Conservation (phyloP, 2,888 invertebrate genomes). For the Therioaphis trifolii region DNA sequence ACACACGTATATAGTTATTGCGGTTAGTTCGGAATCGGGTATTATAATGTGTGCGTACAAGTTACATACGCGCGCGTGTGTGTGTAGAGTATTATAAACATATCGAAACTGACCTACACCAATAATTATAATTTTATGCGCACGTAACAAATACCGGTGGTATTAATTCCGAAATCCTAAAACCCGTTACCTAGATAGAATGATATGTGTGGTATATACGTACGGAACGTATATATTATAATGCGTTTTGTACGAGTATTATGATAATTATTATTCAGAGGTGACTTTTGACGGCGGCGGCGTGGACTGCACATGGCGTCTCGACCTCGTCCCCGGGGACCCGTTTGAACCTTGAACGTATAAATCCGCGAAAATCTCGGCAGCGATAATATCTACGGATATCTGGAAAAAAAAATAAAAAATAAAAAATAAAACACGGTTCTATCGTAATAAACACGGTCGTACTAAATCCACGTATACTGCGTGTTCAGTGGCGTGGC, state of each 20-base stretch:
- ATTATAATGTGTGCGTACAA: neutral
- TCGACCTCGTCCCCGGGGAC: no score
- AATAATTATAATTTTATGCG: slow-evolving; percentile 17
- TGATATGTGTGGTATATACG: no score
- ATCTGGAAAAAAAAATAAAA: no score
- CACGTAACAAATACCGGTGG: neutral
- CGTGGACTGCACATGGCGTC: neutral
- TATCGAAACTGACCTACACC: slow-evolving; percentile 49
- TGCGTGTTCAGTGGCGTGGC: no score
- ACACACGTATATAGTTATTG: slow-evolving; percentile 19
- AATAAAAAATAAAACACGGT: no score
- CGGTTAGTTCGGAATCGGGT: neutral
- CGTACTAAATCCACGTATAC: no score
- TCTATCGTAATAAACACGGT: no score
- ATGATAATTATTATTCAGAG: neutral
- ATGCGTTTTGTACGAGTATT: no score
- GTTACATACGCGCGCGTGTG: neutral
- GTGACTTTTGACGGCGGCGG: neutral
- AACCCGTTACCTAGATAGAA: slow-evolving; percentile 2
- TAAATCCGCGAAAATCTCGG: no score
- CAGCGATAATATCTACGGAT: no score
- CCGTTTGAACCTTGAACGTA: no score
- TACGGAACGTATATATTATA: no score
- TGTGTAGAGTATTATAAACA: neutral
- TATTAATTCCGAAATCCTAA: slow-evolving; percentile 3